These are phyloP conservation scores for Anas platyrhynchos DNA, from an alignment of 2,113 vertebrate genomes.

Conservation along the genomic window DNA sequence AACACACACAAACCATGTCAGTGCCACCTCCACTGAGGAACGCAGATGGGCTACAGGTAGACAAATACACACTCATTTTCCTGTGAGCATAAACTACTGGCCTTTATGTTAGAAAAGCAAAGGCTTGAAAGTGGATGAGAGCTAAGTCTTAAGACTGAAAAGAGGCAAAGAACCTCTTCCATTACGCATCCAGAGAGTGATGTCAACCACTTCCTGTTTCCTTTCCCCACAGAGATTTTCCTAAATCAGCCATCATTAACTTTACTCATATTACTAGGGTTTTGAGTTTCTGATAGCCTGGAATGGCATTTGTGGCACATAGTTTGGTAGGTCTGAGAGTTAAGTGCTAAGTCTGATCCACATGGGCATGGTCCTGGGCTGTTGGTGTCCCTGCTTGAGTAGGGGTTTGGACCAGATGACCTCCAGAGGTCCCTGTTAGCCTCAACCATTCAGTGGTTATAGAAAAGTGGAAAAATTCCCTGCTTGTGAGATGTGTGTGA, in stretches of 20 bases:
- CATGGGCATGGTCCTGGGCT: neutral
- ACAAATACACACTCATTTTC: neutral
- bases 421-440: neutral
- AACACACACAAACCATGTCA: neutral
- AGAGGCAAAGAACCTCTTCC: neutral
- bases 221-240: neutral
- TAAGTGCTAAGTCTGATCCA: neutral
- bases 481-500: neutral
- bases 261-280: neutral
- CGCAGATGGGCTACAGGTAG: neutral
- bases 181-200: neutral
- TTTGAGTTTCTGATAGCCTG: neutral
- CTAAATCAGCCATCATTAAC: neutral
- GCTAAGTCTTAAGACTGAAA: neutral
- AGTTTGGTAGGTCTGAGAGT: neutral
- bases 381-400: neutral
- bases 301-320: neutral
- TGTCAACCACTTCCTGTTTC: neutral
- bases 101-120: neutral
- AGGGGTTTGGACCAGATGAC: neutral
- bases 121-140: neutral
- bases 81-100: slow-evolving; percentile 15
- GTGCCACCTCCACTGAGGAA: neutral
- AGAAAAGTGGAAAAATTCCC: neutral
- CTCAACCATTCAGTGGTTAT: neutral